Evolutionary conservation across 2,113 vertebrate species (phyloP).

Genomic region (Fregetta grallaria): DNA sequence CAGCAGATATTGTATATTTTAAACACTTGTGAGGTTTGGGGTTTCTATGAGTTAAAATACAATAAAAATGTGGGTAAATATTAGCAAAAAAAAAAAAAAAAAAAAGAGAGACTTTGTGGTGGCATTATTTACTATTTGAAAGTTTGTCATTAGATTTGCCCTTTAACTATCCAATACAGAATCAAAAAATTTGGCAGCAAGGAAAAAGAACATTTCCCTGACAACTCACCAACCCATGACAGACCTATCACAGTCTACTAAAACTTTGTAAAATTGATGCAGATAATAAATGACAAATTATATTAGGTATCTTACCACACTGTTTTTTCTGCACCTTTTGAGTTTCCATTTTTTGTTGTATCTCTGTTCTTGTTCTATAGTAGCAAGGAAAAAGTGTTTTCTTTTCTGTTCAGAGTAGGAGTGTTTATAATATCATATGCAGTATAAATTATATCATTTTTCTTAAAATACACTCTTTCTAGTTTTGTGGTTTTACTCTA

Average conservation of each 20-base stretch:
- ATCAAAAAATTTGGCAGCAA: not conserved
- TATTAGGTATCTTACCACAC: constrained; percentile 60
- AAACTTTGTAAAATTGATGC: not conserved
- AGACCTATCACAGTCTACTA: not conserved
- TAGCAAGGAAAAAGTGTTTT: constrained; percentile 20
- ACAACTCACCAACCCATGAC: not conserved
- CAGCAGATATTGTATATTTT: not conserved
- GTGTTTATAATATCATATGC: not conserved
- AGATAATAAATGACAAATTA: not conserved
- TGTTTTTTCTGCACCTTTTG: constrained; percentile 50
- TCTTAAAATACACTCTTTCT: not conserved
- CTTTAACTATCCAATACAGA: not conserved
- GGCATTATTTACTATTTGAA: not conserved
- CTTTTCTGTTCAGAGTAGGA: not conserved
- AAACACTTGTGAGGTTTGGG: not conserved
- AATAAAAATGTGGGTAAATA: not conserved
- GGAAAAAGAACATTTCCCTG: not conserved
- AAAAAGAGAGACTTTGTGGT: not conserved
- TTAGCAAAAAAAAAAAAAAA: not conserved
- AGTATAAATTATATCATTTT: not conserved
- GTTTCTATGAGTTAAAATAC: not conserved
- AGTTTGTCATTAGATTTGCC: not conserved
- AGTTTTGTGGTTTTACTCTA: not conserved
- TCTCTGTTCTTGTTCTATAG: constrained; percentile 34
- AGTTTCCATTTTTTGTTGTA: constrained; percentile 58